A percentile compares a stretch with the other conserved stretches of the same genome.
These are phyloP conservation scores for Xenopus laevis DNA, from an alignment of 2,113 vertebrate genomes.

Conservation along the genomic window DNA sequence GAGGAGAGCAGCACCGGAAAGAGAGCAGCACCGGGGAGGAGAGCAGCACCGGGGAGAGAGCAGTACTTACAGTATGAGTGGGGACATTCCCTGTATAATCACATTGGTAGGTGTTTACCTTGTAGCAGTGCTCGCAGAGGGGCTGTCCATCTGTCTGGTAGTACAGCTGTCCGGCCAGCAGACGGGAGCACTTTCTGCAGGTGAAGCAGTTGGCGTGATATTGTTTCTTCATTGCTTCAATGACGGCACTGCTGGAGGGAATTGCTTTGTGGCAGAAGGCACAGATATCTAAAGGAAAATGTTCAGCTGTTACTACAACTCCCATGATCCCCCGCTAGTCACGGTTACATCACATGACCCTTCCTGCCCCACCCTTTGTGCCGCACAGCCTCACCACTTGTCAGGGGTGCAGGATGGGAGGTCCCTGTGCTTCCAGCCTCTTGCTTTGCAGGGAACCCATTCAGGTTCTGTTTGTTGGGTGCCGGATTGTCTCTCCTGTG, in stretches of 20 bases:
- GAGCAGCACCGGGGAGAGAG: no score
- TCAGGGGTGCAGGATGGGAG: background rate
- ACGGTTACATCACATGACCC: no score
- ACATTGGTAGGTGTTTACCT: no score
- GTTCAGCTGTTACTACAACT: no score
- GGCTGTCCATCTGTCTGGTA: slow-evolving; percentile 85
- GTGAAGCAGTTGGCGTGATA: slow-evolving; percentile 87
- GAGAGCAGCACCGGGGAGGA: no score
- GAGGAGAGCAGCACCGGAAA: no score
- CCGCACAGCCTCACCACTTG: no score
- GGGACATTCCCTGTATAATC: no score
- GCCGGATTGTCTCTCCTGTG: background rate
- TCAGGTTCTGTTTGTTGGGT: background rate
- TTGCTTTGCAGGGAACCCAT: slow-evolving; percentile 7
- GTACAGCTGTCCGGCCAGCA: slow-evolving; percentile 79
- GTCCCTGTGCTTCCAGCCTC: background rate
- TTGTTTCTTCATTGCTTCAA: slow-evolving; percentile 82
- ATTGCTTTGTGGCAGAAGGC: slow-evolving; percentile 87
- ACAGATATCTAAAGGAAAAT: slow-evolving; percentile 72
- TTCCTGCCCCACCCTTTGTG: no score
- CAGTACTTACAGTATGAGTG: no score
- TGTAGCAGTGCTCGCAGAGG: slow-evolving; percentile 80
- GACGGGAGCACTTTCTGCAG: slow-evolving; percentile 76
- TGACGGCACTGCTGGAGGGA: slow-evolving; percentile 58
- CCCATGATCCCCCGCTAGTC: no score